Evolutionary conservation across 2,888 invertebrate species (phyloP), one percentile per base, ranked within the genome.

Genomic region (Atethmia centrago): DNA sequence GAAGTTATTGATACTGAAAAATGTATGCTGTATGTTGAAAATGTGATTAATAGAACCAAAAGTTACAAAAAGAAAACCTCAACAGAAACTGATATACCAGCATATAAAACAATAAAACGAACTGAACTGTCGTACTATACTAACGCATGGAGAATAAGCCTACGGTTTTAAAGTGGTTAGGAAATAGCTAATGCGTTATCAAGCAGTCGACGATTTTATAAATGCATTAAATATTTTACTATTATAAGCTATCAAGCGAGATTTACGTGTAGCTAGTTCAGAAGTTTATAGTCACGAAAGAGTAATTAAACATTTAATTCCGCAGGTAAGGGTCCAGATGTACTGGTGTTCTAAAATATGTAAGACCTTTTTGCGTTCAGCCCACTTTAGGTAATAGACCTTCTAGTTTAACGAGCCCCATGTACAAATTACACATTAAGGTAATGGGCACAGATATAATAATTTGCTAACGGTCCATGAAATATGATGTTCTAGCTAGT

Each of bases 381-480:
- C 55, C 69, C 64, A 80, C 71, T 82, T 80, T 71, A 75, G 69
- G 67, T 80, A 84, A 79, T 73, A 77, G 61, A 71, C 47, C 64
- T 62, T 65, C 71, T 69, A 75, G 68, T 42, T 63, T 79, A 79
- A 83, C 75, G 59, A 81, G 70, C 59, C 53, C 65, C 61, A 68
- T 77, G 74, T 73, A 80, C 79, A 83, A 87, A 88, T 86, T 86
- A 87, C 84, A 86, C 87, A 87, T 88, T 88, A 86, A 77, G 75
- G 84, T 88, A 85, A 86, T 87, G 83, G 65, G 78, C 80, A 82
- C 79, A 85, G 82, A 88, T 85, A 83, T 75, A 87, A 87, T 88
- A 87, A 89, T 90, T 88, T 87, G 78, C 84, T 87, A 90, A 90
- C 88, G 87, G 90, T 86, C 84, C 77, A 80, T 87, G 85, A 86